A percentile compares a stretch with the other conserved stretches of the same genome.
These are phyloP conservation scores for Epinephelus cyanopodus DNA, from an alignment of 2,113 vertebrate species.

Conservation along the genomic window DNA sequence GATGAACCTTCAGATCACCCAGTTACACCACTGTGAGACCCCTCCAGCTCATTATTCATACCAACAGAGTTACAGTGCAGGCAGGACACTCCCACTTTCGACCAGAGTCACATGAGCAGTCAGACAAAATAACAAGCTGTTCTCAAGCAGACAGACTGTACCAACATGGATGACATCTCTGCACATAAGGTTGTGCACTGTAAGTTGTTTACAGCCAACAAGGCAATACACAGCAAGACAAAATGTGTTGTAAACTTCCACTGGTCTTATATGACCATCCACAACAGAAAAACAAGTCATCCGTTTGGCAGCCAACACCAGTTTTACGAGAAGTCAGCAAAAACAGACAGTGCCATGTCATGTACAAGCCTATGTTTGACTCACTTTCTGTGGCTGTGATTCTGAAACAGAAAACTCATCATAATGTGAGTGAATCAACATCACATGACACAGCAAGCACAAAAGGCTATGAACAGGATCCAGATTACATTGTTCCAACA, in stretches of 20 bases:
- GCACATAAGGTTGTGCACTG: not conserved
- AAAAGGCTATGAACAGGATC: not conserved
- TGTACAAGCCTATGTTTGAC: not conserved
- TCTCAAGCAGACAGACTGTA: slow-evolving; percentile 4
- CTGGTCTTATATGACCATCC: not conserved
- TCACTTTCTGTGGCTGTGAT: not conserved
- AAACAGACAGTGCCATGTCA: not conserved
- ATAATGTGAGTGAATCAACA: not conserved
- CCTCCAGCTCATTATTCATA: not conserved
- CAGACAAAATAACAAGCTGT: slow-evolving; percentile 53
- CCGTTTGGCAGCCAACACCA: rapidly evolving
- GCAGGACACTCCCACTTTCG: not conserved
- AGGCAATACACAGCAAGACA: not conserved
- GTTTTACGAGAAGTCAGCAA: not conserved
- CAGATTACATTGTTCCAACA: slow-evolving; percentile 6
- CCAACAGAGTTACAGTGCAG: slow-evolving; percentile 10
- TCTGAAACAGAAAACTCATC: slow-evolving; percentile 1
- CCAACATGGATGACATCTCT: not conserved
- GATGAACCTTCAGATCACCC: not conserved
- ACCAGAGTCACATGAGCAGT: slow-evolving; percentile 62
- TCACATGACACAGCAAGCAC: slow-evolving; percentile 14
- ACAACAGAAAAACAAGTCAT: not conserved
- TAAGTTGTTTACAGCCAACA: not conserved
- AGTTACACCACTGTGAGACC: not conserved
- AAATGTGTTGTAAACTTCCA: not conserved